Percentiles rank a stretch among this genome's conserved stretches.
phyloP scores from a whole-genome alignment of 2,113 vertebrate species.

The Thinocorus orbignyianus region DNA sequence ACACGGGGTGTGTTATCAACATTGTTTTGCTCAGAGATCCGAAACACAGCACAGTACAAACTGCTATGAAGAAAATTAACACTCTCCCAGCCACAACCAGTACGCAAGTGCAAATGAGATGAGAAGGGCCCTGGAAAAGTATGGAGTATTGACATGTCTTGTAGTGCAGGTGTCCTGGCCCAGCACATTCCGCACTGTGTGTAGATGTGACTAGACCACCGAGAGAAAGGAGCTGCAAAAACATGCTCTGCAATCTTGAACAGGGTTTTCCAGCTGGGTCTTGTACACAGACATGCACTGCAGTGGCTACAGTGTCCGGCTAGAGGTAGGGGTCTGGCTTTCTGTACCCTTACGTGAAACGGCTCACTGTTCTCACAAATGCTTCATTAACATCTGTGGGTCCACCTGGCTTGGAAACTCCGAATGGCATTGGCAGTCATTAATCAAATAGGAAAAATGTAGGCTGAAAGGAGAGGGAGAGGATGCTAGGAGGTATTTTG shows the following conservation, averaged over 20 bases:
- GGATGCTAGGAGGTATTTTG: neutral
- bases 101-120: neutral
- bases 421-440: neutral
- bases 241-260: neutral
- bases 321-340: neutral
- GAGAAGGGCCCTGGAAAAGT: neutral
- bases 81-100: neutral
- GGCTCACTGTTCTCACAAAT: neutral
- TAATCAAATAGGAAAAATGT: neutral
- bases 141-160: neutral
- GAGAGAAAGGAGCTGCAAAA: neutral
- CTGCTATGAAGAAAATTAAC: neutral
- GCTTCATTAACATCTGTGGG: neutral
- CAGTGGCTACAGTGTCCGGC: neutral
- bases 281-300: neutral
- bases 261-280: neutral
- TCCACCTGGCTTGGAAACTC: neutral
- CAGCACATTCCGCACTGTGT: fast-evolving
- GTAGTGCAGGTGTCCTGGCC: fast-evolving
- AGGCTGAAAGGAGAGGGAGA: neutral
- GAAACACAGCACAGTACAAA: neutral
- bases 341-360: fast-evolving
- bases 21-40: neutral
- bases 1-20: neutral
- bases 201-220: neutral